phyloP scores from a whole-genome alignment of 2,113 vertebrate species.

The Scolopax mira region DNA sequence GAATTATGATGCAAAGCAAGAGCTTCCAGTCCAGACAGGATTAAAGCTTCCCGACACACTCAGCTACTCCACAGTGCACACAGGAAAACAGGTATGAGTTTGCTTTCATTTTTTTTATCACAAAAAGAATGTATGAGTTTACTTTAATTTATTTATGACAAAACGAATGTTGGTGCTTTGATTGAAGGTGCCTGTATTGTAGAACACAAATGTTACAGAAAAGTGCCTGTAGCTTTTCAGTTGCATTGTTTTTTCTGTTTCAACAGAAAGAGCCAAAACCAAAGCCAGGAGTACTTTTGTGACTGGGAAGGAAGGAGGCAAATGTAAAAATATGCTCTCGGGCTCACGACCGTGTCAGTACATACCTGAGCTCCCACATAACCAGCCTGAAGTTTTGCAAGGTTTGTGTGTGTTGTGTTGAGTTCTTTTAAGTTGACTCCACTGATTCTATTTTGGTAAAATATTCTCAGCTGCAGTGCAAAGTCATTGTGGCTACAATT shows the following conservation, averaged over 20 bases:
- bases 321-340: not conserved
- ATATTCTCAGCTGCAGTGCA: constrained; percentile 78
- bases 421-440: constrained; percentile 75
- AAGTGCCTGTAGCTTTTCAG: not conserved
- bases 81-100: not conserved
- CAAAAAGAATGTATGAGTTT: not conserved
- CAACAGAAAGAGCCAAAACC: not conserved
- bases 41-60: not conserved
- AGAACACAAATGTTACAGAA: not conserved
- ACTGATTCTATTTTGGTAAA: constrained; percentile 73
- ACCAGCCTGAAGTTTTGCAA: constrained; percentile 79
- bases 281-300: not conserved
- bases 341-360: not conserved
- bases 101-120: not conserved
- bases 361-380: constrained; percentile 89
- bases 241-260: not conserved
- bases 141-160: not conserved
- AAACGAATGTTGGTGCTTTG: not conserved
- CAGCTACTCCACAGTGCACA: not conserved
- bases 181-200: not conserved
- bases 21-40: not conserved
- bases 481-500: constrained; percentile 88
- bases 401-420: constrained; percentile 78
- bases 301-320: not conserved
- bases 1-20: not conserved